A percentile compares a stretch with the other conserved stretches of the same genome.
phyloP scores from a whole-genome alignment of 2,797 vertebrate species.

The Poecilia velifera region DNA sequence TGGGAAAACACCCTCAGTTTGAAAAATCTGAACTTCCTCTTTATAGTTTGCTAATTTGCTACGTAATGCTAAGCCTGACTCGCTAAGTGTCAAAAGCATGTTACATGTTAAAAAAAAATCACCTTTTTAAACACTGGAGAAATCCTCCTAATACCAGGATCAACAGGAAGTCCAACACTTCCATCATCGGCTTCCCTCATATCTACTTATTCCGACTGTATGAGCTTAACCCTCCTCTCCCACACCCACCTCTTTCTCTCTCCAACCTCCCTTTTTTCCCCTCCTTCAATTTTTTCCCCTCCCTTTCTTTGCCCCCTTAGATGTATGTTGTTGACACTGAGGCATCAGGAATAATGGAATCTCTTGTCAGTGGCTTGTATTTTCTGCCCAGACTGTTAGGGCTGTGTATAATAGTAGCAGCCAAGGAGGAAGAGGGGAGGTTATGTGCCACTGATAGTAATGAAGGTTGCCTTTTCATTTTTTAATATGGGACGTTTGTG shows the following conservation, averaged over 20 bases:
- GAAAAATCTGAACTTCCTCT: neutral
- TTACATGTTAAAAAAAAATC: slow-evolving; percentile 28
- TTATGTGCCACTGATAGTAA: slow-evolving; percentile 83
- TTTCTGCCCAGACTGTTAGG: slow-evolving; percentile 75
- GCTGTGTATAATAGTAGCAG: slow-evolving; percentile 73
- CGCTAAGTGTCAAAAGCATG: slow-evolving; percentile 16
- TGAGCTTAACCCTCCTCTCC: slow-evolving; percentile 69
- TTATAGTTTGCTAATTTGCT: slow-evolving; percentile 41
- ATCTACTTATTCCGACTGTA: slow-evolving; percentile 73
- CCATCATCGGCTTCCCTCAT: slow-evolving; percentile 65
- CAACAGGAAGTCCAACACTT: slow-evolving; percentile 54
- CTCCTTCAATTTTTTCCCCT: slow-evolving; percentile 42
- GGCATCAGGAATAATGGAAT: slow-evolving; percentile 82
- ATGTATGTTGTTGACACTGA: slow-evolving; percentile 78
- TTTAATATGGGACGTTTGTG: slow-evolving; percentile 85
- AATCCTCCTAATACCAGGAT: slow-evolving; percentile 49
- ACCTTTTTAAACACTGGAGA: slow-evolving; percentile 44
- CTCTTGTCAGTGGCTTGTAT: slow-evolving; percentile 78
- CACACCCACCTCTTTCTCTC: slow-evolving; percentile 48
- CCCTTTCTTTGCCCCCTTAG: slow-evolving; percentile 68
- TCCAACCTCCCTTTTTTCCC: slow-evolving; percentile 50
- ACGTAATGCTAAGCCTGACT: slow-evolving; percentile 35
- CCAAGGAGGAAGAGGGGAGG: slow-evolving; percentile 69
- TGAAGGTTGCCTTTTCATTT: slow-evolving; percentile 83
- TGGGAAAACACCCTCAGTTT: neutral